These are phyloP conservation scores for Stercorarius parasiticus DNA, from an alignment of 2,113 vertebrate genomes.

Conservation along the genomic window DNA sequence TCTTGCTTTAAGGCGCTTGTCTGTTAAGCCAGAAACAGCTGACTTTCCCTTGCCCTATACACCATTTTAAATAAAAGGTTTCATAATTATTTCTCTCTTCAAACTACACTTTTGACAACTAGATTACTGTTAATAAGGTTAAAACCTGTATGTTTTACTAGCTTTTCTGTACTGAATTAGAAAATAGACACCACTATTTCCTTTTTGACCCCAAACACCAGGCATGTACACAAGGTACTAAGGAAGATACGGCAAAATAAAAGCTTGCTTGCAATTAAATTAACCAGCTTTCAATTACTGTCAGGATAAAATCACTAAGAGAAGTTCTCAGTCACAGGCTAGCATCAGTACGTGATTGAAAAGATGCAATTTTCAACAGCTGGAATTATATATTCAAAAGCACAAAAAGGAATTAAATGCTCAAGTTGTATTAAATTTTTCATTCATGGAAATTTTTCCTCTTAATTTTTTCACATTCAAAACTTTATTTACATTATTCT, in stretches of 20 bases:
- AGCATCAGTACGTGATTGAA: not conserved
- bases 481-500: not conserved
- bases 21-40: conserved; percentile 42
- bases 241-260: conserved; percentile 12
- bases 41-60: conserved; percentile 4
- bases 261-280: conserved; percentile 59
- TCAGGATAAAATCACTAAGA: conserved; percentile 35
- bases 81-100: conserved; percentile 33
- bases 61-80: conserved; percentile 56
- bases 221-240: not conserved
- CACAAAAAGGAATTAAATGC: not conserved
- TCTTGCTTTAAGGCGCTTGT: conserved; percentile 31
- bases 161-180: conserved; percentile 39
- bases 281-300: conserved; percentile 60
- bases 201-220: conserved; percentile 42
- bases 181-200: conserved; percentile 42
- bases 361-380: not conserved
- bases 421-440: not conserved
- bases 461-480: not conserved
- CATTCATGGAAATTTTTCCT: not conserved
- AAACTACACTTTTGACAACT: conserved; percentile 43
- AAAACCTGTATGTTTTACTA: conserved; percentile 30
- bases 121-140: conserved; percentile 55
- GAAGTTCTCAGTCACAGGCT: not conserved
- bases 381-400: not conserved